Evolutionary conservation across 2,888 invertebrate species (phyloP).

Genomic region (Chrysolina americana): DNA sequence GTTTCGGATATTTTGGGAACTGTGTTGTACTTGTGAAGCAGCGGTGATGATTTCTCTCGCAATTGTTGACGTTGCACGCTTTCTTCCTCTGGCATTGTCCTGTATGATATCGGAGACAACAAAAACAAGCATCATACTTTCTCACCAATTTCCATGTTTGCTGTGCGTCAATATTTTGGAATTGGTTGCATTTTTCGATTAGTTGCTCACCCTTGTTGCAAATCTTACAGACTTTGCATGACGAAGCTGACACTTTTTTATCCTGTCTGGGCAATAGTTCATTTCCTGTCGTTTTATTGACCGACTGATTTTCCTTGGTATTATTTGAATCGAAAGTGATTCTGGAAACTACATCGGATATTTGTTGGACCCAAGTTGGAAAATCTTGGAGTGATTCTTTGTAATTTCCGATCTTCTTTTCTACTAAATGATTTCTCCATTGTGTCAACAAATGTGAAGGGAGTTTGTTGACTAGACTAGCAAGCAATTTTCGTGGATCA

Average conservation of each 20-base stretch:
- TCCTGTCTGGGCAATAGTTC: background rate
- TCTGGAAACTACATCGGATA: background rate
- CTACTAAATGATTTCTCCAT: too few relatives aligned
- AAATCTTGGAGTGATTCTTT: background rate
- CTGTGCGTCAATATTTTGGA: background rate
- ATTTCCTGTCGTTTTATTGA: background rate
- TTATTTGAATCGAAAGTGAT: background rate
- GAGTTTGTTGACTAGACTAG: too few relatives aligned
- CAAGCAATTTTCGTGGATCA: too few relatives aligned
- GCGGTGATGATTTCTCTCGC: background rate
- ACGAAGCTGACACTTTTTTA: background rate
- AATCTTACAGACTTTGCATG: background rate
- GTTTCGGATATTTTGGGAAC: background rate
- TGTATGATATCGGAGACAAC: too few relatives aligned
- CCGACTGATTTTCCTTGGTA: background rate
- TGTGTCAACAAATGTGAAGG: too few relatives aligned
- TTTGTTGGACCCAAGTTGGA: background rate
- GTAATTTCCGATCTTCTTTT: too few relatives aligned
- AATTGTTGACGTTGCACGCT: background rate
- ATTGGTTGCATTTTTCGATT: slow-evolving; percentile 1
- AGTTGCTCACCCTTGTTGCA: background rate
- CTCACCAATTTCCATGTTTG: too few relatives aligned
- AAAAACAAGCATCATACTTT: too few relatives aligned
- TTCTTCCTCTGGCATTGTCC: background rate
- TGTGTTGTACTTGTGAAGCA: background rate